These are phyloP conservation scores for Pandemis heparana DNA, from an alignment of 2,888 invertebrate genomes.

Conservation along the genomic window DNA sequence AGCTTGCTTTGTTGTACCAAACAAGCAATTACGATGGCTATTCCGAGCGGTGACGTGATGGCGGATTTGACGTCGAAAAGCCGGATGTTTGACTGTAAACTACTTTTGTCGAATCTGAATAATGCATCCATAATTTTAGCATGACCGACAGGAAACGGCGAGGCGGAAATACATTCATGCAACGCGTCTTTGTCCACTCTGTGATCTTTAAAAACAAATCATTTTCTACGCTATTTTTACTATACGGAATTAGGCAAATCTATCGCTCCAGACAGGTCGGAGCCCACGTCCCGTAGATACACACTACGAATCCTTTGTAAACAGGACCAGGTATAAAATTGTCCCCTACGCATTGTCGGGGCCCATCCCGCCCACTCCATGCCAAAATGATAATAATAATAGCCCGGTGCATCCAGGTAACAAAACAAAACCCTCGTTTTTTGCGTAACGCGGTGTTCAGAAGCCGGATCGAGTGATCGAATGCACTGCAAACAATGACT, in stretches of 20 bases:
- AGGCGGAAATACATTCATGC: slow-evolving; percentile 70
- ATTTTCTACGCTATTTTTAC: slow-evolving; percentile 67
- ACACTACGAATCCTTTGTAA: slow-evolving; percentile 73
- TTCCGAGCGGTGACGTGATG: slow-evolving; percentile 41
- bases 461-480: slow-evolving; percentile 69
- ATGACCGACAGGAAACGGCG: slow-evolving; percentile 65
- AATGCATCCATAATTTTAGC: slow-evolving; percentile 68
- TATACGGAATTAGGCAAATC: slow-evolving; percentile 59
- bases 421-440: slow-evolving; percentile 69
- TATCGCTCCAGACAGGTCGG: slow-evolving; percentile 72
- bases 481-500: slow-evolving; percentile 69
- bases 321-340: slow-evolving; percentile 80
- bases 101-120: slow-evolving; percentile 64
- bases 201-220: slow-evolving; percentile 56
- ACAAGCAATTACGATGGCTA: slow-evolving; percentile 41
- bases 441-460: slow-evolving; percentile 77
- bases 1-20: slow-evolving; percentile 43
- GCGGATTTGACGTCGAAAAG: slow-evolving; percentile 61
- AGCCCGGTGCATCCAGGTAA: slow-evolving; percentile 73
- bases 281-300: slow-evolving; percentile 61
- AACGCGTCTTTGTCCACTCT: slow-evolving; percentile 63
- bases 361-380: slow-evolving; percentile 72
- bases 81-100: slow-evolving; percentile 82
- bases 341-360: slow-evolving; percentile 67
- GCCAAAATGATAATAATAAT: slow-evolving; percentile 78